Conservation (phyloP, 2,888 invertebrate genomes). For the Acleris emargana region DNA sequence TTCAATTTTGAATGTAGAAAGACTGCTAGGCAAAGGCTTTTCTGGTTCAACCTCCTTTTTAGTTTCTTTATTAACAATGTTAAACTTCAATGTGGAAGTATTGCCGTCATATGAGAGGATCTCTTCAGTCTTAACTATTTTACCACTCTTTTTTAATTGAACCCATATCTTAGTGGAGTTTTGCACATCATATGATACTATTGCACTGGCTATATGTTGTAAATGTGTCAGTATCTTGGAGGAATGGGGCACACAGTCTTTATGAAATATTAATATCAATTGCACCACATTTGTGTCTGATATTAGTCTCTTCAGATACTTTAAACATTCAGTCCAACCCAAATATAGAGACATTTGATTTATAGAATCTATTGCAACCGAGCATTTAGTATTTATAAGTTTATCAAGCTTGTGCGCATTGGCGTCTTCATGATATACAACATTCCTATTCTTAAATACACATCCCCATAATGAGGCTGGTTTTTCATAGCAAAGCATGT, state of each 20-base stretch:
- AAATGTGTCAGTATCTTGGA: conserved; percentile 71
- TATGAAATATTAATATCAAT: conserved; percentile 72
- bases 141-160: conserved; percentile 80
- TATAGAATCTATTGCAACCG: conserved; percentile 69
- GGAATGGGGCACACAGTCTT: conserved; percentile 71
- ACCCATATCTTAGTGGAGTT: conserved; percentile 58
- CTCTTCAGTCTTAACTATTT: conserved; percentile 75
- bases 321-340: conserved; percentile 67
- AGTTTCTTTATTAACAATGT: conserved; percentile 55
- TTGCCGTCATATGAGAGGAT: conserved; percentile 59
- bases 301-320: conserved; percentile 53
- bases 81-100: conserved; percentile 57
- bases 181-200: conserved; percentile 58
- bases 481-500: conserved; percentile 69
- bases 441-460: conserved; percentile 53
- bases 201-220: conserved; percentile 71
- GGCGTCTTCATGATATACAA: conserved; percentile 55
- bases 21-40: conserved; percentile 65
- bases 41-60: conserved; percentile 60
- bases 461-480: conserved; percentile 59
- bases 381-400: conserved; percentile 51
- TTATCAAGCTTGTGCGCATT: conserved; percentile 45
- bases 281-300: conserved; percentile 54
- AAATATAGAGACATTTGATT: conserved; percentile 69
- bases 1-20: conserved; percentile 87